phyloP scores from a whole-genome alignment of 2,888 invertebrate species.

The Thera obeliscata region DNA sequence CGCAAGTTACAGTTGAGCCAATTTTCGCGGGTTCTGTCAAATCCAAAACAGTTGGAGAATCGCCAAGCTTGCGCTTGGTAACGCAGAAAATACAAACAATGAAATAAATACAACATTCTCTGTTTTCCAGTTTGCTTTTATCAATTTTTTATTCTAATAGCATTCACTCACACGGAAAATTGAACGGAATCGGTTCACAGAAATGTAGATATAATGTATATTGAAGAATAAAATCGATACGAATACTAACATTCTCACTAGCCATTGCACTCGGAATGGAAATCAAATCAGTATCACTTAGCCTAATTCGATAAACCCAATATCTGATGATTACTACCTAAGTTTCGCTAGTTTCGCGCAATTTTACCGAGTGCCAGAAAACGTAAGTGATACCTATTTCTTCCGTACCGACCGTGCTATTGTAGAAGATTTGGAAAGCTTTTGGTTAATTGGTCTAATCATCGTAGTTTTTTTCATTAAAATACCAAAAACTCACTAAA shows the following conservation, averaged over 20 bases:
- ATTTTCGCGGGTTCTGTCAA: constrained; percentile 50
- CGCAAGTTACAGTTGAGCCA: constrained; percentile 33
- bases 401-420: constrained; percentile 14
- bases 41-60: constrained; percentile 58
- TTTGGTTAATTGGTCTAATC: constrained; percentile 18
- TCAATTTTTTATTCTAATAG: constrained; percentile 16
- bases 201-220: constrained; percentile 2
- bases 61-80: constrained; percentile 61
- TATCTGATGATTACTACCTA: constrained; percentile 25
- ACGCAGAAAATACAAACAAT: constrained; percentile 50
- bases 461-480: no score
- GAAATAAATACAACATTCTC: constrained; percentile 42
- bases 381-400: constrained; percentile 11
- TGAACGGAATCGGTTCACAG: background rate
- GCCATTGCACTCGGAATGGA: constrained; percentile 28
- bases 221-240: background rate
- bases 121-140: constrained; percentile 30
- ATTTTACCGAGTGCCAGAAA: constrained; percentile 36
- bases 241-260: background rate
- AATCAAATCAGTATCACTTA: constrained; percentile 49
- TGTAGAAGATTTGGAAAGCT: constrained; percentile 21
- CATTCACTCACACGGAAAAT: constrained; percentile 1
- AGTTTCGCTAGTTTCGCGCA: constrained; percentile 26
- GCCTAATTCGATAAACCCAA: constrained; percentile 50
- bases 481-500: no score